phyloP scores from a whole-genome alignment of 1,140 invertebrate species.

The Anoplophora glabripennis region DNA sequence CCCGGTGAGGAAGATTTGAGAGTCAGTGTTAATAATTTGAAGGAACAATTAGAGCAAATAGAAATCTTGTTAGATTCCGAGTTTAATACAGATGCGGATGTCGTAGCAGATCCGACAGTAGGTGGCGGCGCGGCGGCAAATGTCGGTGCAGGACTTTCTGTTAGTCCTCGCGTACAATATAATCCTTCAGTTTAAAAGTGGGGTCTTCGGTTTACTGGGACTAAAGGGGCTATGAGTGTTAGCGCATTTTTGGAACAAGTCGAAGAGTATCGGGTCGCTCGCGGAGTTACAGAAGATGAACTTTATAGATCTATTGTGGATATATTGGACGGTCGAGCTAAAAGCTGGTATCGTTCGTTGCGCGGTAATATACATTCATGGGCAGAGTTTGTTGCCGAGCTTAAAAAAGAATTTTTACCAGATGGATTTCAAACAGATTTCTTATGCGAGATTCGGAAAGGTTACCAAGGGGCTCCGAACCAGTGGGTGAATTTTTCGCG shows the following conservation, averaged over 20 bases:
- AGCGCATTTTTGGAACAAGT: too few relatives aligned
- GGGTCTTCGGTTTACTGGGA: too few relatives aligned
- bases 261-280: too few relatives aligned
- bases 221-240: too few relatives aligned
- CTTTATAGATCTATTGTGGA: too few relatives aligned
- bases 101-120: background rate
- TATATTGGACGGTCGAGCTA: too few relatives aligned
- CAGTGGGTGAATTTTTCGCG: constrained; percentile 35
- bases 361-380: constrained; percentile 16
- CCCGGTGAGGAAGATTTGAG: constrained; percentile 2
- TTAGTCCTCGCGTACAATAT: too few relatives aligned
- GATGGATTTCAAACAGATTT: constrained; percentile 36
- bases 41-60: background rate
- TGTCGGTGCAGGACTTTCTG: background rate
- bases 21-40: background rate
- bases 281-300: too few relatives aligned
- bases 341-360: background rate
- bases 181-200: too few relatives aligned
- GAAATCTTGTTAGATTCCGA: constrained; percentile 1
- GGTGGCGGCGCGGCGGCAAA: too few relatives aligned
- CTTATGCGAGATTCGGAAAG: constrained; percentile 29
- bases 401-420: constrained; percentile 34
- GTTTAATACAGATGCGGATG: background rate
- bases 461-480: constrained; percentile 38
- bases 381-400: constrained; percentile 21